phyloP scores from a whole-genome alignment of 2,797 vertebrate species.

The Oryzias dopingdopingensis region DNA sequence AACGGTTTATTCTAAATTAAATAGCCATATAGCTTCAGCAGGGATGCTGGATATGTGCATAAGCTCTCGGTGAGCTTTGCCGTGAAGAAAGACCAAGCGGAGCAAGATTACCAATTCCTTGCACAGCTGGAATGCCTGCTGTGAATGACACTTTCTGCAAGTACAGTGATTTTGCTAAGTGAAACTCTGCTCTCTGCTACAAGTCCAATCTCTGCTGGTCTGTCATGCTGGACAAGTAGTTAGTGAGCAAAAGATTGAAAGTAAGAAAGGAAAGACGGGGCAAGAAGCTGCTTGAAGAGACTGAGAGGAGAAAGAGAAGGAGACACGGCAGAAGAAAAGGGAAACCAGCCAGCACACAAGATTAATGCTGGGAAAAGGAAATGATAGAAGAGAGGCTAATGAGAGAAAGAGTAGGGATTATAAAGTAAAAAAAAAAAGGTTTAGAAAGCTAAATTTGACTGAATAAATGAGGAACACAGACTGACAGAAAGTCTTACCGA shows the following conservation, averaged over 20 bases:
- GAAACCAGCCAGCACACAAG: conserved; percentile 9
- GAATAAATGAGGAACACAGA: conserved; percentile 27
- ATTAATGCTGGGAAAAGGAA: conserved; percentile 21
- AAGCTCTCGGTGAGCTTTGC: conserved; percentile 27
- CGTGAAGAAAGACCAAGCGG: conserved; percentile 31
- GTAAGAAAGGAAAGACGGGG: conserved; percentile 43
- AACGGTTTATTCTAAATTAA: conserved; percentile 28
- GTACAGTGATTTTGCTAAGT: conserved; percentile 49
- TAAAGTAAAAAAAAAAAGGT: conserved; percentile 22
- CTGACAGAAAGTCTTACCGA: conserved; percentile 38
- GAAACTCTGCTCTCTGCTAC: conserved; percentile 41
- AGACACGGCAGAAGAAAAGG: background rate
- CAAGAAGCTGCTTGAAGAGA: conserved; percentile 1
- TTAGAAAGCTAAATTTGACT: conserved; percentile 51
- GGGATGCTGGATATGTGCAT: conserved; percentile 2
- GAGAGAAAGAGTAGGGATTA: conserved; percentile 33
- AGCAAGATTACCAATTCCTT: conserved; percentile 47
- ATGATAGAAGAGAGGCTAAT: conserved; percentile 18
- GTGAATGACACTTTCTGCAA: conserved; percentile 52
- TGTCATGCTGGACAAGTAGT: conserved; percentile 54
- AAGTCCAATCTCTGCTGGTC: conserved; percentile 51
- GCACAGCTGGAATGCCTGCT: conserved; percentile 33
- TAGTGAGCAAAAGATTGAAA: conserved; percentile 61
- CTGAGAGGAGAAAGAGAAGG: conserved; percentile 5
- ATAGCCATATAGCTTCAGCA: conserved; percentile 4